Evolutionary conservation across 2,113 vertebrate species (phyloP).

Genomic region (Tetraodon nigroviridis): DNA sequence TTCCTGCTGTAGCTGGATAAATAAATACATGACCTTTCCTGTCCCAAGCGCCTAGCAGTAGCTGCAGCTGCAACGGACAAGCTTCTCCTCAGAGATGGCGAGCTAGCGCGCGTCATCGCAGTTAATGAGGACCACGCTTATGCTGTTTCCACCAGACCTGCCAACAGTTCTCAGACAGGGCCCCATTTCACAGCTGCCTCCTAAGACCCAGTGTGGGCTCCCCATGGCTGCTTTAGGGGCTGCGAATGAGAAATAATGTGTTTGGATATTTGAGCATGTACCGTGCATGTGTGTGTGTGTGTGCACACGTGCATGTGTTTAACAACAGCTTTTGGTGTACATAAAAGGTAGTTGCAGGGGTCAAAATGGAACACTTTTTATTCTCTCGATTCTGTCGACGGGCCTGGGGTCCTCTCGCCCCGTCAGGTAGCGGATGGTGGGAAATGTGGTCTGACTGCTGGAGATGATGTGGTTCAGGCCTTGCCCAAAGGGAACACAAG

Average conservation of each 20-base stretch:
- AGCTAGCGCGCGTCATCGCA: slow-evolving; percentile 46
- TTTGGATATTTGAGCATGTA: slow-evolving; percentile 27
- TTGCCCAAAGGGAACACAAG: slow-evolving; percentile 43
- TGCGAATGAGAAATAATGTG: slow-evolving; percentile 44
- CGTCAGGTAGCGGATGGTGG: slow-evolving; percentile 59
- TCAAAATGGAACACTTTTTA: slow-evolving; percentile 46
- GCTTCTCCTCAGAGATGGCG: slow-evolving; percentile 28
- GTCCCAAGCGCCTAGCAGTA: slow-evolving; percentile 25
- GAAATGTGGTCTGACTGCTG: slow-evolving; percentile 42
- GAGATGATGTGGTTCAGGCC: slow-evolving; percentile 67
- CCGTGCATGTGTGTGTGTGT: slow-evolving; percentile 14
- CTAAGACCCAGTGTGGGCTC: slow-evolving; percentile 48
- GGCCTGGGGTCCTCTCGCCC: slow-evolving; percentile 24
- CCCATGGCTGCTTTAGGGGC: slow-evolving; percentile 24
- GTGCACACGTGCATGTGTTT: not conserved
- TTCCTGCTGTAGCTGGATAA: slow-evolving; percentile 5
- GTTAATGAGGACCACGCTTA: slow-evolving; percentile 64
- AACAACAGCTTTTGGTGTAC: slow-evolving; percentile 21
- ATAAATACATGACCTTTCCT: slow-evolving; percentile 33
- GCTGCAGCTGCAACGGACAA: slow-evolving; percentile 46
- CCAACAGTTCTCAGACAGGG: slow-evolving; percentile 57
- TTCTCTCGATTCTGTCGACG: slow-evolving; percentile 45
- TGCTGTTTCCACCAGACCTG: slow-evolving; percentile 61
- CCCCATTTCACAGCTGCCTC: slow-evolving; percentile 63
- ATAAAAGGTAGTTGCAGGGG: slow-evolving; percentile 15